Evolutionary conservation across 35 echinoderm and acorn worm genomes (phyloP).

Genomic region (Lytechinus pictus): DNA sequence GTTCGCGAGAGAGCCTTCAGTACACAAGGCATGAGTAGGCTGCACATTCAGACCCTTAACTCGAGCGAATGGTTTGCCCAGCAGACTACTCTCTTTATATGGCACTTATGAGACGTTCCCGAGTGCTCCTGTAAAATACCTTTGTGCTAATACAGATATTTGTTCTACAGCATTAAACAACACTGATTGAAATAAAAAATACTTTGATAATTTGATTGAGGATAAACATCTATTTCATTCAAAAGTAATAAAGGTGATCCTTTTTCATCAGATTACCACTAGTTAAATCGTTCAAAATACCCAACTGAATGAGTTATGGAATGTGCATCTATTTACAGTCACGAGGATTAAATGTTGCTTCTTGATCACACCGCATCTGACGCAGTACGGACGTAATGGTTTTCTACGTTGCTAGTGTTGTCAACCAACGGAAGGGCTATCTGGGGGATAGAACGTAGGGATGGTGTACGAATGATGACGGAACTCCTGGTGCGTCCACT

Average conservation of each 20-base stretch:
- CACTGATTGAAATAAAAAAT: background rate
- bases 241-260: background rate
- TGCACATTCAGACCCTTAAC: too few species aligned
- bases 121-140: too few species aligned
- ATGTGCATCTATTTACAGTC: background rate
- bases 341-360: background rate
- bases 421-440: background rate
- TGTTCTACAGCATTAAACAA: too few species aligned
- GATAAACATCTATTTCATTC: background rate
- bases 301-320: background rate
- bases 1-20: too few species aligned
- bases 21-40: too few species aligned
- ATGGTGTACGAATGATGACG: conserved; percentile 16
- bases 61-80: too few species aligned
- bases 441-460: conserved; percentile 30
- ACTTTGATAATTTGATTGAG: background rate
- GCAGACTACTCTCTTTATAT: too few species aligned
- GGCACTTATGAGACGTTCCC: too few species aligned
- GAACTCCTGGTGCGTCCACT: conserved; percentile 40
- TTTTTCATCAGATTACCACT: background rate
- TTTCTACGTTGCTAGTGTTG: background rate
- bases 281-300: background rate
- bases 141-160: too few species aligned
- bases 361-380: background rate
- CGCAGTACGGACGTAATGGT: conserved; percentile 26